Conservation (phyloP, 1,140 invertebrate species). For the Ectropis grisescens region DNA sequence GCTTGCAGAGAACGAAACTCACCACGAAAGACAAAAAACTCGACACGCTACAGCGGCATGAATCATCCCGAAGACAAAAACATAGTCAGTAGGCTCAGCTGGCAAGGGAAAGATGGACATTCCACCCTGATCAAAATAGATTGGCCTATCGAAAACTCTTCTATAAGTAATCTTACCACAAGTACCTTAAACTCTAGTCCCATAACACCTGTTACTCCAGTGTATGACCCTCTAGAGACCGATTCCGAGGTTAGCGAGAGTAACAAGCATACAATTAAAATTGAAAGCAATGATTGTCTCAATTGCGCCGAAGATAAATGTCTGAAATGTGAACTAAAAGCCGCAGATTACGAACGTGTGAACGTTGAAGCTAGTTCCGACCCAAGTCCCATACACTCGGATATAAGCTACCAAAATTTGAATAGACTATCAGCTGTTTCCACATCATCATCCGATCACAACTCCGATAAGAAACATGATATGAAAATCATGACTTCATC, state of each 20-base stretch:
- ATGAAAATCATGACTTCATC: constrained; percentile 58
- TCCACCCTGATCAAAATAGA: constrained; percentile 55
- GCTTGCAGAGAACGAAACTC: constrained; percentile 55
- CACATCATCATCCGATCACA: constrained; percentile 44
- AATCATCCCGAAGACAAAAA: constrained; percentile 30
- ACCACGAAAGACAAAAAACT: constrained; percentile 41
- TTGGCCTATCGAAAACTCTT: constrained; percentile 43
- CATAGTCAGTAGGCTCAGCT: constrained; percentile 32
- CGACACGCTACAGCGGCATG: constrained; percentile 40
- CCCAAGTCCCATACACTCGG: constrained; percentile 41
- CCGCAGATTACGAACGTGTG: constrained; percentile 42
- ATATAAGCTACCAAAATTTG: constrained; percentile 64
- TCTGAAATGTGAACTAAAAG: constrained; percentile 55
- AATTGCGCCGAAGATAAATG: constrained; percentile 48
- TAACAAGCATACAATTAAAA: constrained; percentile 51
- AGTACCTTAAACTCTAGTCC: constrained; percentile 43
- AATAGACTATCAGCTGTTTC: constrained; percentile 59
- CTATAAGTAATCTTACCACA: constrained; percentile 32
- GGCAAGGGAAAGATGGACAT: constrained; percentile 55
- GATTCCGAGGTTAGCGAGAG: constrained; percentile 47
- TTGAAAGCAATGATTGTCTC: constrained; percentile 36
- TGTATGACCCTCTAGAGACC: constrained; percentile 48
- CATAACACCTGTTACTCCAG: constrained; percentile 36
- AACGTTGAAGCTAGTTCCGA: constrained; percentile 38
- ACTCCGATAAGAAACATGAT: constrained; percentile 28